Conservation (phyloP, 2,797 vertebrate genomes). For the Aeoliscus strigatus region DNA sequence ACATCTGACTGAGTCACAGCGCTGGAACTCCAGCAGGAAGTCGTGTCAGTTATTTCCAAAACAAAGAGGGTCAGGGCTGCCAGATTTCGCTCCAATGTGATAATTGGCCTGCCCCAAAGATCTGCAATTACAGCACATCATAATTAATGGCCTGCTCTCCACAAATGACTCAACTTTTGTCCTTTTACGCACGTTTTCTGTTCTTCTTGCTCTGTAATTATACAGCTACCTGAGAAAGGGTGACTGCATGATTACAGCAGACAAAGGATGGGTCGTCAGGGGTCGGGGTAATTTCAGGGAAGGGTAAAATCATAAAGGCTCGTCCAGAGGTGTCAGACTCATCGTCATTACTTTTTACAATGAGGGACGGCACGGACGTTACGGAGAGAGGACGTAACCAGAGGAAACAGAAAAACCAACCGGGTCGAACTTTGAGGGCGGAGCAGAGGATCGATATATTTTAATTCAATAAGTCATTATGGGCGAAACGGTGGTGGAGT, state of each 20-base stretch:
- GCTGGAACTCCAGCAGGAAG: constrained; percentile 42
- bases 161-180: constrained; percentile 59
- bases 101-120: constrained; percentile 63
- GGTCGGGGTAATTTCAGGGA: constrained; percentile 57
- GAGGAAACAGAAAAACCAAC: background rate
- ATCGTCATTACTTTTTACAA: constrained; percentile 46
- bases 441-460: too few relatives aligned
- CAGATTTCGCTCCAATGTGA: constrained; percentile 46
- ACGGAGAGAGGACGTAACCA: constrained; percentile 2
- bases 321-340: constrained; percentile 42
- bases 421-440: too few relatives aligned
- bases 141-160: constrained; percentile 64
- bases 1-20: constrained; percentile 44
- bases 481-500: too few relatives aligned
- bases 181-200: constrained; percentile 19
- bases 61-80: constrained; percentile 37
- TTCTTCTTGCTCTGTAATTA: constrained; percentile 51
- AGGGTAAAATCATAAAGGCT: constrained; percentile 37
- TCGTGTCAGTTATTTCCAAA: constrained; percentile 51
- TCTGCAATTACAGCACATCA: constrained; percentile 67
- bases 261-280: constrained; percentile 45
- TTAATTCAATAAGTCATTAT: too few relatives aligned
- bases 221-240: constrained; percentile 60
- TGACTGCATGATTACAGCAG: constrained; percentile 47
- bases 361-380: constrained; percentile 18